phyloP scores from a whole-genome alignment of 2,797 vertebrate species.

The Oreortyx pictus region DNA sequence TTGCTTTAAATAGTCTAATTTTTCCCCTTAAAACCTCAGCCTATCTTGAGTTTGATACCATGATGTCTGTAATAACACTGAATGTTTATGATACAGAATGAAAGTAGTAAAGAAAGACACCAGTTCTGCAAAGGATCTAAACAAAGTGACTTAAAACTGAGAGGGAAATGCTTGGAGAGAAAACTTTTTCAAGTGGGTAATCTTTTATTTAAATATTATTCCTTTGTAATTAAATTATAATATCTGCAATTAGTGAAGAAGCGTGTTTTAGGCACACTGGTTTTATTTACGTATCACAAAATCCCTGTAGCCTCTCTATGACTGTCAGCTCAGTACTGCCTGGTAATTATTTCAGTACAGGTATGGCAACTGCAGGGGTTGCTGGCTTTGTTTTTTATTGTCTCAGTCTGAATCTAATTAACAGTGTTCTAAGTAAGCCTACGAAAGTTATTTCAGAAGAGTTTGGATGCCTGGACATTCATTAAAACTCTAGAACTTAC shows the following conservation, averaged over 20 bases:
- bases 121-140: conserved; percentile 60
- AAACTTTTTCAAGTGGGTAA: conserved; percentile 50
- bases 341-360: conserved; percentile 13
- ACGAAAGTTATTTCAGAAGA: neutral
- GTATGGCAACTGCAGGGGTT: neutral
- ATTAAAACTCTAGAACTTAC: neutral
- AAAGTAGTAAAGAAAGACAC: conserved; percentile 53
- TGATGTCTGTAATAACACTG: conserved; percentile 38
- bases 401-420: neutral
- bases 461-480: neutral
- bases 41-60: conserved; percentile 58
- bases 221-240: conserved; percentile 18
- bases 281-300: conserved; percentile 24
- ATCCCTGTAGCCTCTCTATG: neutral
- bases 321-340: neutral
- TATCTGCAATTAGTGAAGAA: conserved; percentile 26
- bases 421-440: neutral
- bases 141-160: conserved; percentile 29
- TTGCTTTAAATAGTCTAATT: conserved; percentile 64
- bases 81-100: conserved; percentile 59
- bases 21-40: conserved; percentile 53
- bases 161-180: conserved; percentile 1
- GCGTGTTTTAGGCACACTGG: neutral
- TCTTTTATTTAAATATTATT: conserved; percentile 68
- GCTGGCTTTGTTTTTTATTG: neutral